A percentile compares a stretch with the other conserved stretches of the same genome.
These are phyloP conservation scores for Caenorhabditis sp. DNA, from an alignment of 2,888 invertebrate genomes.

Conservation along the genomic window DNA sequence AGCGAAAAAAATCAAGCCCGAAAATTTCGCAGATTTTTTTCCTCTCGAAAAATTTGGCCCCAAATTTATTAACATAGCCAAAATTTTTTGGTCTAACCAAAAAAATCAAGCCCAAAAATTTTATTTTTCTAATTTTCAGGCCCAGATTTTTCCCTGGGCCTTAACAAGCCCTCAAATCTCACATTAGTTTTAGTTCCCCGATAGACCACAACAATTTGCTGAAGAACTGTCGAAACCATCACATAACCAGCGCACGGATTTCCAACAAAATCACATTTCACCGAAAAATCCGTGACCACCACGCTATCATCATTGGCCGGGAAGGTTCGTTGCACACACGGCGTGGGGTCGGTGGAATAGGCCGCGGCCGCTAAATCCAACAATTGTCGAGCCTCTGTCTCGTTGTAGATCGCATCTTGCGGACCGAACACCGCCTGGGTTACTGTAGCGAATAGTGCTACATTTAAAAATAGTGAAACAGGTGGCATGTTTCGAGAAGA, in stretches of 20 bases:
- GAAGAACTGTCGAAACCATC: constrained; percentile 21
- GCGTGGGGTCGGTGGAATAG: constrained; percentile 38
- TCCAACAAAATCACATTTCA: constrained; percentile 43
- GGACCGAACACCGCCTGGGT: constrained; percentile 10
- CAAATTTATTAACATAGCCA: no score
- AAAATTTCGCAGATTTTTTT: no score
- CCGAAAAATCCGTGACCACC: constrained; percentile 21
- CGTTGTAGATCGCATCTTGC: constrained; percentile 44
- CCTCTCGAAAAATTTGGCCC: no score
- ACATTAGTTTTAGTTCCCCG: constrained; percentile 43
- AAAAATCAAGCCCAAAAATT: no score
- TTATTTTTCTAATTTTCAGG: no score
- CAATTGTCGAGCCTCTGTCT: constrained; percentile 47
- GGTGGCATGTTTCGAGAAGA: neutral
- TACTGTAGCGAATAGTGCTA: neutral
- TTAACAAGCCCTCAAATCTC: no score
- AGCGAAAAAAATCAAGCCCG: no score
- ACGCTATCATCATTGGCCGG: constrained; percentile 15
- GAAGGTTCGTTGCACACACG: constrained; percentile 27
- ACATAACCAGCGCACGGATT: constrained; percentile 45
- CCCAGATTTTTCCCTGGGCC: no score
- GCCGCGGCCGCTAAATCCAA: constrained; percentile 56
- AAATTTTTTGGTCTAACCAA: no score
- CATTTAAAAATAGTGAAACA: no score
- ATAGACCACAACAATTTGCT: constrained; percentile 42